Base-by-base conservation (phyloP, 1,140 invertebrate genomes). In the Propsilocerus akamusi region DNA sequence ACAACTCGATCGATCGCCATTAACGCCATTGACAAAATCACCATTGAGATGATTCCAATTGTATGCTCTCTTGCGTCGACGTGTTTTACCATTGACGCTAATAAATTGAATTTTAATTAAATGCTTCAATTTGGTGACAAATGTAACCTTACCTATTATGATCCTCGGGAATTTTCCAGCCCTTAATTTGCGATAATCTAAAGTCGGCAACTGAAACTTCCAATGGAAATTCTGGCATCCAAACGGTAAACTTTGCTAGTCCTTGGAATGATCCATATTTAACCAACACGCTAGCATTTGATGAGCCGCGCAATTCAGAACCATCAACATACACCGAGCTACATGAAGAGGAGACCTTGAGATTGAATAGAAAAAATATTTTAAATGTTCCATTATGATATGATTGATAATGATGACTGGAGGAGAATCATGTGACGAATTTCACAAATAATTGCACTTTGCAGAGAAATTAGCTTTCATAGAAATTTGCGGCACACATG, bases 291-390 rank as follows among this genome's bases (percentile, higher is more conserved):
- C 88, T 90, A 1, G 92, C 92, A 65, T 97, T 97, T 11, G 88
- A 86, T 0, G 90, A 93, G 5, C 93, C 93, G 0, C 90, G 75
- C 28, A 91, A 87, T 70, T 98, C 94, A 12, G 90, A 92, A 0
- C 94, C 94, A 67, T 97, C 93, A 6, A 97, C 81, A 68, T 96
- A 97, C 3, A 97, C 89, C 4, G 87, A 91, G 54, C 90, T 94
- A 68, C 94, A 97, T 5, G 91, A 93, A 1, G 89, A 88, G 7
- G 92, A 93, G 2, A 97, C 91, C 91, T 95, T 59, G 5, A 57
- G 56, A 48, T 46, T 34, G n/a, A 24, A 26, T 17, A 50, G 10
- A 46, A 37, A 52, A 53, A 49, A 25, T 25, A 17, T 48, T 52
- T 32, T 25, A 32, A 51, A 30, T 22, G 51, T 17, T 17, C 20